Conservation (phyloP, 2,113 vertebrate genomes). For the Gorsachius goisagi region DNA sequence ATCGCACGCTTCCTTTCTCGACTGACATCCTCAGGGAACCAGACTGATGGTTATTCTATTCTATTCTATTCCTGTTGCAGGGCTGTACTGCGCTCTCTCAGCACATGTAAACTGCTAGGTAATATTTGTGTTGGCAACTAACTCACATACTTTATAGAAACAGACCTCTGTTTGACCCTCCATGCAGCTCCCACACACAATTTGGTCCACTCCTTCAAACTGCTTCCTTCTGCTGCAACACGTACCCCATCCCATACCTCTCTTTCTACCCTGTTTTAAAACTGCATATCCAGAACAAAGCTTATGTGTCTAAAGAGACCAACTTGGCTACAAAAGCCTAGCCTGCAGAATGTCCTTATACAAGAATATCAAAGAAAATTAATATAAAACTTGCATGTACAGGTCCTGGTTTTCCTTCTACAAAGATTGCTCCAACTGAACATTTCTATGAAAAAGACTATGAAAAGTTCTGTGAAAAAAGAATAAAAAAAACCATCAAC, state of each 20-base stretch:
- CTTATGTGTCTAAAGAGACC: background rate
- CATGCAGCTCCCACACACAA: constrained; percentile 22
- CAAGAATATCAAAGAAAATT: background rate
- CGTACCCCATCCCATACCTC: background rate
- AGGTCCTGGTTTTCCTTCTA: background rate
- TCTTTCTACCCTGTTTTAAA: background rate
- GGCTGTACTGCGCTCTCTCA: background rate
- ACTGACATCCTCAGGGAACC: constrained; percentile 34
- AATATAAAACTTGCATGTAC: background rate
- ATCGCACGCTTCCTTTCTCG: background rate
- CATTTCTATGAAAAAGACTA: background rate
- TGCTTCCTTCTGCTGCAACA: background rate
- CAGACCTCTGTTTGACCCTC: constrained; percentile 47
- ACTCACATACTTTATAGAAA: constrained; percentile 33
- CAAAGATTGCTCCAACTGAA: background rate
- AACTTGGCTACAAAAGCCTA: background rate
- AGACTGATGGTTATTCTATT: background rate
- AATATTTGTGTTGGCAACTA: constrained; percentile 59
- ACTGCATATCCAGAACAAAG: background rate
- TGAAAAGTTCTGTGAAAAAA: background rate
- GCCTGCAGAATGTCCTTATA: background rate
- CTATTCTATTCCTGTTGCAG: background rate
- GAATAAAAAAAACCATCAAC: background rate
- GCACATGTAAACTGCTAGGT: constrained; percentile 42
- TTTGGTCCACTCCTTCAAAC: background rate